Evolutionary conservation across 2,888 invertebrate genomes (phyloP).

Genomic region (Thymelicus lineola): DNA sequence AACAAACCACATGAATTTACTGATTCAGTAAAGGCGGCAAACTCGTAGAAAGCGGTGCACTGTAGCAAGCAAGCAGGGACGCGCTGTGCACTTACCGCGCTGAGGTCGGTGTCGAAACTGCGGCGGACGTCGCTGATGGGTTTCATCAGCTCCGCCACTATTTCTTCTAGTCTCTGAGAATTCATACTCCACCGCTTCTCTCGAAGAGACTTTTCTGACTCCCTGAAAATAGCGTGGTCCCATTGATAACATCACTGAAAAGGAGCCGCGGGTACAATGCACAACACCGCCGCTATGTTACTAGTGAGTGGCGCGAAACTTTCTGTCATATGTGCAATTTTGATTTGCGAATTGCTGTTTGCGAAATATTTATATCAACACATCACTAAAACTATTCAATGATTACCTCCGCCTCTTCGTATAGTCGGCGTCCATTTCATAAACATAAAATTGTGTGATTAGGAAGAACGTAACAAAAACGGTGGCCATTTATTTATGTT

Average conservation of each 20-base stretch:
- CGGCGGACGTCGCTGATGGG: constrained; percentile 73
- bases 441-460: constrained; percentile 70
- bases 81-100: constrained; percentile 65
- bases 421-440: constrained; percentile 79
- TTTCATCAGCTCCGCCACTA: constrained; percentile 77
- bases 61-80: background rate
- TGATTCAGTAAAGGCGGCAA: background rate
- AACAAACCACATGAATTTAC: background rate
- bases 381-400: constrained; percentile 33
- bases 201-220: constrained; percentile 60
- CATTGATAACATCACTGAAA: constrained; percentile 72
- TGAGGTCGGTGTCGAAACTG: constrained; percentile 76
- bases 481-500: constrained; percentile 85
- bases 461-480: constrained; percentile 79
- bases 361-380: constrained; percentile 40
- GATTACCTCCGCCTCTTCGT: constrained; percentile 65
- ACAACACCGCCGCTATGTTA: constrained; percentile 48
- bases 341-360: constrained; percentile 54
- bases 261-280: constrained; percentile 57
- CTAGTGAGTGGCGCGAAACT: constrained; percentile 75
- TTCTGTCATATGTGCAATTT: constrained; percentile 66
- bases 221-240: constrained; percentile 70
- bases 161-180: constrained; percentile 73
- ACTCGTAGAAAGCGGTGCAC: background rate
- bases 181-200: constrained; percentile 78